Conservation (phyloP, 2,888 invertebrate genomes). For the Eupsilia transversa region DNA sequence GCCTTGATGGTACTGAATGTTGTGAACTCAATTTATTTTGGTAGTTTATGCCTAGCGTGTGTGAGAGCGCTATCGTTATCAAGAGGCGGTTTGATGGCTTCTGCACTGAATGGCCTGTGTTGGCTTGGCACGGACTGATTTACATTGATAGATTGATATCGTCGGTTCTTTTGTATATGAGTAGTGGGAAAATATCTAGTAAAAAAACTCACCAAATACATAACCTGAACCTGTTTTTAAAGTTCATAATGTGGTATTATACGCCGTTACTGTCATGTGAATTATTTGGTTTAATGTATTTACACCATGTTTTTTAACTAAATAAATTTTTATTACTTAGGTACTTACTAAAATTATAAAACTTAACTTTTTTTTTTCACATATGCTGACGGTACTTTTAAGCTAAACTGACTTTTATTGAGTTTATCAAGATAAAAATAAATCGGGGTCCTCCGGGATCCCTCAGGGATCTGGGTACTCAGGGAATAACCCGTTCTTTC, state of each 20-base stretch:
- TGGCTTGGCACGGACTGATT: slow-evolving; percentile 26
- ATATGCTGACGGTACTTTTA: too few relatives aligned
- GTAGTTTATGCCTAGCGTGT: slow-evolving; percentile 48
- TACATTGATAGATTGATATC: slow-evolving; percentile 23
- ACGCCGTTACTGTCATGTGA: not conserved
- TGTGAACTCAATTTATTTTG: slow-evolving; percentile 40
- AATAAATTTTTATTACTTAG: too few relatives aligned
- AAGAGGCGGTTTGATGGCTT: slow-evolving; percentile 42
- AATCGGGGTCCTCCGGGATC: too few relatives aligned
- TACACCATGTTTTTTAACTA: too few relatives aligned
- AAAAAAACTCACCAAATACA: not conserved
- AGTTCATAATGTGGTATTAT: not conserved
- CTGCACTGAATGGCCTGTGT: slow-evolving; percentile 24
- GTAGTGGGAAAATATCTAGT: not conserved
- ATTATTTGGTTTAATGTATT: too few relatives aligned
- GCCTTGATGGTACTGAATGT: slow-evolving; percentile 25
- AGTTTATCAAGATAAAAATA: too few relatives aligned
- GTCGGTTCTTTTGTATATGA: slow-evolving; percentile 6
- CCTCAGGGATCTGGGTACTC: too few relatives aligned
- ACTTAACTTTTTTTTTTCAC: too few relatives aligned
- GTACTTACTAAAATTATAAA: too few relatives aligned
- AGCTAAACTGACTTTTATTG: too few relatives aligned
- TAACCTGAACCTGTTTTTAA: not conserved
- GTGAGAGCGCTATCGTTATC: slow-evolving; percentile 32
- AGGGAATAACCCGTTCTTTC: too few relatives aligned